These are phyloP conservation scores for Acholoe squamosa DNA, from an alignment of 2,888 invertebrate species.

Conservation along the genomic window DNA sequence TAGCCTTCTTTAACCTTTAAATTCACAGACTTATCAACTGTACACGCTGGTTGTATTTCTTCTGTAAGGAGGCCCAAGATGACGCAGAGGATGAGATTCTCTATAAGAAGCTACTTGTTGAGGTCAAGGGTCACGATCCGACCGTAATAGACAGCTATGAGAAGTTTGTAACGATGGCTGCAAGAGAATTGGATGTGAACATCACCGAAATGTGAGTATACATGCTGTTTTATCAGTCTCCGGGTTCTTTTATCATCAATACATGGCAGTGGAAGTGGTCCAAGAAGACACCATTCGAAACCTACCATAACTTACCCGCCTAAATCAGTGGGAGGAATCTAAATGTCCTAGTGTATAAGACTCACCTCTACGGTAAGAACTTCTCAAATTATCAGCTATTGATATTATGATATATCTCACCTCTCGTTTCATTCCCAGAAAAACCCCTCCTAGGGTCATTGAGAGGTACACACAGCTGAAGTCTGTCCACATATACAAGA, in stretches of 20 bases:
- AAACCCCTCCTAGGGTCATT: constrained; percentile 89
- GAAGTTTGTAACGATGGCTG: constrained; percentile 91
- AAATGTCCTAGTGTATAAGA: too few relatives aligned
- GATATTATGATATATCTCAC: too few relatives aligned
- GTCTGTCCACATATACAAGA: constrained; percentile 89
- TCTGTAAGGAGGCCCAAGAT: constrained; percentile 56
- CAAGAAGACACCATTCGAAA: too few relatives aligned
- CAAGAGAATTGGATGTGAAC: constrained; percentile 91
- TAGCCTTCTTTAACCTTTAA: too few relatives aligned
- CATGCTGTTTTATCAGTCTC: background rate
- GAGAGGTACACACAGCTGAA: constrained; percentile 92
- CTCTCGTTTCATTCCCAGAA: too few relatives aligned
- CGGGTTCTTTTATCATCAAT: background rate
- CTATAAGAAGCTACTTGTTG: constrained; percentile 92
- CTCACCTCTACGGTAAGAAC: too few relatives aligned
- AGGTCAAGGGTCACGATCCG: constrained; percentile 93
- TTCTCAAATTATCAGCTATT: too few relatives aligned
- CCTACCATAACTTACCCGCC: too few relatives aligned
- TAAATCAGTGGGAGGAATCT: too few relatives aligned
- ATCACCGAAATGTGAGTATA: constrained; percentile 65
- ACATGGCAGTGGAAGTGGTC: too few relatives aligned
- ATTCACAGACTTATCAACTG: too few relatives aligned
- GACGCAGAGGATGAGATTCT: constrained; percentile 84
- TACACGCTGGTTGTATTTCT: too few relatives aligned
- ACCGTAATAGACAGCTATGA: constrained; percentile 94